Percentiles rank a stretch among this genome's conserved stretches.
These are phyloP conservation scores for Bufo gargarizans DNA, from an alignment of 2,113 vertebrate species.

Conservation along the genomic window DNA sequence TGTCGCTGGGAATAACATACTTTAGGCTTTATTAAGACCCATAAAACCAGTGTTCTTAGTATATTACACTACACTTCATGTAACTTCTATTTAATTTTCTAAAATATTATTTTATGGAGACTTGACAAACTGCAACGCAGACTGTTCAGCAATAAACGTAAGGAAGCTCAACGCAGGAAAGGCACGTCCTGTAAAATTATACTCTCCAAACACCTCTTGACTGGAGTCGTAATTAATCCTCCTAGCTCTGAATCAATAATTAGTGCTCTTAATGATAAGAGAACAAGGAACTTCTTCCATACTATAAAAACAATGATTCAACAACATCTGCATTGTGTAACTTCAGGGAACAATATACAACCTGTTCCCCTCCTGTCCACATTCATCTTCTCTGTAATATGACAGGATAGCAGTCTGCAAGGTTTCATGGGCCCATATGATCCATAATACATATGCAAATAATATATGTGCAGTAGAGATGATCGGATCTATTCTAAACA, in stretches of 20 bases:
- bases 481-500: neutral
- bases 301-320: conserved; percentile 46
- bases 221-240: conserved; percentile 39
- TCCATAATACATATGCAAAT: conserved; percentile 46
- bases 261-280: conserved; percentile 45
- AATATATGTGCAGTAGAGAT: neutral
- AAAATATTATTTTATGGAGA: conserved; percentile 11
- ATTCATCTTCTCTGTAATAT: conserved; percentile 38
- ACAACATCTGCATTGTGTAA: conserved; percentile 47
- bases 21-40: neutral
- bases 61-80: neutral
- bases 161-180: conserved; percentile 44
- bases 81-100: neutral
- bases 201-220: conserved; percentile 54
- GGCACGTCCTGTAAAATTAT: conserved; percentile 27
- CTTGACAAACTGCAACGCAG: conserved; percentile 34
- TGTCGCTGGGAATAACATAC: too few species aligned
- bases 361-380: conserved; percentile 42
- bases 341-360: conserved; percentile 49
- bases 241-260: conserved; percentile 46
- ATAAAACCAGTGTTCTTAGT: neutral
- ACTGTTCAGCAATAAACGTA: conserved; percentile 22
- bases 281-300: conserved; percentile 22
- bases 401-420: conserved; percentile 11
- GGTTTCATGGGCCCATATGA: neutral